Base-by-base conservation (phyloP, 2,797 vertebrate genomes). In the Acestrorhynchus altus region DNA sequence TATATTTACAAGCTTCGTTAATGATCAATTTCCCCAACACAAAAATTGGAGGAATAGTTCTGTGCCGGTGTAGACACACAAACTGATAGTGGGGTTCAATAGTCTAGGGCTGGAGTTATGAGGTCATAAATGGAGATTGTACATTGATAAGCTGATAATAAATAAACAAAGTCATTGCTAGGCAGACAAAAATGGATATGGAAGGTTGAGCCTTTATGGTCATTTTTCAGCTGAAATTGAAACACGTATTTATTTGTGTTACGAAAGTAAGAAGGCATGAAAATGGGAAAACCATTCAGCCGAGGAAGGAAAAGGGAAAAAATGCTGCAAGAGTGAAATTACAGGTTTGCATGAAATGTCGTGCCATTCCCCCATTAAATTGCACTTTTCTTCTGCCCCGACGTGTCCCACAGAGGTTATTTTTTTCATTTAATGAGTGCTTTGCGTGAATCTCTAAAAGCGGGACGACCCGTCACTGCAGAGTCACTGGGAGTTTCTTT, bases 41-140 rank as follows among this genome's bases (percentile, higher is more conserved):
- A 60, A 22, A 28, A 44, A 68, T 54, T 42, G 40, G 54, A 49
- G 3, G 2, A 61, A 39, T 11, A 28, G n/a, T 39, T 61, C 28
- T 61, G n/a, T 22, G 28, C 11, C 8, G 7, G 31, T 66, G 16
- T 4, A 52, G 54, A 77, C 44, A 28, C 1, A 3, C 24, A 24
- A 57, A 44, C 49, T 81, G 86, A 90, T 88, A 87, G 81, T 70
- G 78, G 77, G 81, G 86, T 89, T 69, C 83, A 88, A 83, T 83
- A 83, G 82, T 68, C 85, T 56, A 1, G 44, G 24, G 44, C 64
- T 52, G 46, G 39, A 39, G 44, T 83, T 82, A 46, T 73, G 65
- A 64, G 22, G 77, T 77, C 64, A 52, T 72, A 75, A 82, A 77
- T 20, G 60, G 39, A 76, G 64, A 78, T 72, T 68, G 66, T 31